phyloP scores from a whole-genome alignment of 1,140 invertebrate species.

The Sweltsa coloradensis region DNA sequence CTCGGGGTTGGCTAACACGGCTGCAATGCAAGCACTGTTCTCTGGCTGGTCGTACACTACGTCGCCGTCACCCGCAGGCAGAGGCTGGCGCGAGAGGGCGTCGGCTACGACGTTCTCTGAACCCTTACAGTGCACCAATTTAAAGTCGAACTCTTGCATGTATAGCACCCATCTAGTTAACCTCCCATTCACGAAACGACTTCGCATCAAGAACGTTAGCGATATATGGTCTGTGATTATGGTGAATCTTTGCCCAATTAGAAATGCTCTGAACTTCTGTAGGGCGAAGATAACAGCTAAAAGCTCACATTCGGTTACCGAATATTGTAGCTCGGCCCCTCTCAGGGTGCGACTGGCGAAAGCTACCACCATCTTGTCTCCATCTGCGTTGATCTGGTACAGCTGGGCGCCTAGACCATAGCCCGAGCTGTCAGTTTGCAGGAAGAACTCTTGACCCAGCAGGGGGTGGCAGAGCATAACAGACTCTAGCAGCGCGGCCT shows the following conservation, averaged over 20 bases:
- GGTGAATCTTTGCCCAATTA: constrained; percentile 24
- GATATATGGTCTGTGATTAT: constrained; percentile 34
- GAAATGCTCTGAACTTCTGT: constrained; percentile 25
- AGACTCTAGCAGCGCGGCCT: constrained; percentile 13
- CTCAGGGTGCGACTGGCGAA: constrained; percentile 29
- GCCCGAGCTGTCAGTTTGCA: constrained; percentile 21
- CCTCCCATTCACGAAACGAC: constrained; percentile 26
- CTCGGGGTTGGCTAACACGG: no score
- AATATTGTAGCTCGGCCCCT: constrained; percentile 27
- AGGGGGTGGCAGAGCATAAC: constrained; percentile 16
- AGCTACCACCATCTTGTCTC: constrained; percentile 17
- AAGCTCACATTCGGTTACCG: constrained; percentile 29
- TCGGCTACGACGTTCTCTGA: constrained; percentile 11
- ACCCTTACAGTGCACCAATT: constrained; percentile 23
- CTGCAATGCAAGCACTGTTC: no score
- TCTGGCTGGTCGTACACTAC: no score
- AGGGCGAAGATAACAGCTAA: constrained; percentile 30
- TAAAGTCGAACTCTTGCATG: constrained; percentile 29
- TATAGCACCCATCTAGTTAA: constrained; percentile 29
- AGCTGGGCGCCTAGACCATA: constrained; percentile 21
- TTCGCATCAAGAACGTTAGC: constrained; percentile 28
- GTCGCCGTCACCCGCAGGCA: no score
- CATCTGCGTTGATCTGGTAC: constrained; percentile 15
- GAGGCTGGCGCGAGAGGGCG: no score
- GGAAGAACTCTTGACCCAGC: constrained; percentile 12